phyloP scores from a whole-genome alignment of 2,113 vertebrate genomes.

The Orientallactaga bullata region DNA sequence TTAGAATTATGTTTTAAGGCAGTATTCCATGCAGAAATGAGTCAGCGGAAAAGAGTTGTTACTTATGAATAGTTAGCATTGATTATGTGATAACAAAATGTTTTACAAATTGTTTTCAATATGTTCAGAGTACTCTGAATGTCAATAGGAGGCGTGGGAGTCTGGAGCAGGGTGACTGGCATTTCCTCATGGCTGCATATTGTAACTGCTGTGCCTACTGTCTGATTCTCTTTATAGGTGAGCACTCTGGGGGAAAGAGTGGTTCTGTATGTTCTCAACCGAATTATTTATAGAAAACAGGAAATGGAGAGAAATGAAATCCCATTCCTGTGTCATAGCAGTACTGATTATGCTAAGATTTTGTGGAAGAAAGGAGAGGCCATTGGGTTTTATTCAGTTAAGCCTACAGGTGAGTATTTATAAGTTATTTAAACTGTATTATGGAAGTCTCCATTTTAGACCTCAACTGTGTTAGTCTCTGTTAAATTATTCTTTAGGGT shows the following conservation, averaged over 20 bases:
- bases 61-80: constrained; percentile 20
- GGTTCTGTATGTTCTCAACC: constrained; percentile 94
- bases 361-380: constrained; percentile 94
- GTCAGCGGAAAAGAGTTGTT: constrained; percentile 15
- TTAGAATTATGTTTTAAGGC: constrained; percentile 36
- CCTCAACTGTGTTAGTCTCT: not conserved
- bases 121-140: constrained; percentile 11
- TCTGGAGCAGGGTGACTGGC: constrained; percentile 28
- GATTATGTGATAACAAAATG: constrained; percentile 46
- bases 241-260: constrained; percentile 92
- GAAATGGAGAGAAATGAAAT: constrained; percentile 91
- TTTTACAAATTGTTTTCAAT: constrained; percentile 17
- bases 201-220: constrained; percentile 76
- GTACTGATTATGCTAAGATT: constrained; percentile 92
- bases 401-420: constrained; percentile 90
- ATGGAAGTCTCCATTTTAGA: constrained; percentile 50
- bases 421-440: constrained; percentile 69
- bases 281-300: constrained; percentile 93
- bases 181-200: constrained; percentile 1
- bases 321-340: constrained; percentile 93
- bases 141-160: constrained; percentile 1
- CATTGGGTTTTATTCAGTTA: constrained; percentile 96
- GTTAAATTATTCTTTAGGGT: constrained; percentile 49
- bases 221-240: constrained; percentile 87
- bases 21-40: not conserved